A percentile compares a stretch with the other conserved stretches of the same genome.
Evolutionary conservation across 2,888 invertebrate genomes (phyloP).

Genomic region (Cryptus viduatorius): DNA sequence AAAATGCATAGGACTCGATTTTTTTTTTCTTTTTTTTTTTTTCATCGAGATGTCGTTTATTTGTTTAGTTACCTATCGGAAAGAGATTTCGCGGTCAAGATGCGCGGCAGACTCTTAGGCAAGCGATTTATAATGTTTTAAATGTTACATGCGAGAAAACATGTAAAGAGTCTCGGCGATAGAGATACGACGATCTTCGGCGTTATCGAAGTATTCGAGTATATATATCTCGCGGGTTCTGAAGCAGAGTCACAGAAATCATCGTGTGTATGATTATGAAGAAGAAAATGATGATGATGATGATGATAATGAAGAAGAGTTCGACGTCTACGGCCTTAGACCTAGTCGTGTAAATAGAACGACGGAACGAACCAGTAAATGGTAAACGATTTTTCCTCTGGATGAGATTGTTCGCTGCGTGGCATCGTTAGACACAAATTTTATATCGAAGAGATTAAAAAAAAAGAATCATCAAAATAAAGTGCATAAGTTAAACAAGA

Average conservation of each 20-base stretch:
- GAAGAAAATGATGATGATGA: slow-evolving; percentile 37
- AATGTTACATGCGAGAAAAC: slow-evolving; percentile 21
- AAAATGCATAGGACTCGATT: slow-evolving; percentile 29
- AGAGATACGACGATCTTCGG: slow-evolving; percentile 22
- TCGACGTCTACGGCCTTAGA: slow-evolving; percentile 83
- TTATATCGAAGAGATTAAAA: slow-evolving; percentile 84
- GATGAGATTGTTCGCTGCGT: slow-evolving; percentile 82
- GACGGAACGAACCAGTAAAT: slow-evolving; percentile 63
- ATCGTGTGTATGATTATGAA: slow-evolving; percentile 24
- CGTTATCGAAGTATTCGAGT: slow-evolving; percentile 17
- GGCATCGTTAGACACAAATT: slow-evolving; percentile 84
- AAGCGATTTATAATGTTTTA: slow-evolving; percentile 9
- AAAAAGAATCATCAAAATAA: slow-evolving; percentile 76
- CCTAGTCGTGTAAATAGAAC: slow-evolving; percentile 84
- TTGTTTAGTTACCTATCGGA: slow-evolving; percentile 21
- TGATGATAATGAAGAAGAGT: slow-evolving; percentile 50
- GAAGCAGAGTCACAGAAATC: slow-evolving; percentile 37
- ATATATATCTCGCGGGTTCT: slow-evolving; percentile 14
- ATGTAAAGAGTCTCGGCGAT: slow-evolving; percentile 16
- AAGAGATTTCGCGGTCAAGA: slow-evolving; percentile 10
- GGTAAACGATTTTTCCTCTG: slow-evolving; percentile 70
- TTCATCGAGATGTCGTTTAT: slow-evolving; percentile 21
- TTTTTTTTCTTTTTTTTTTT: slow-evolving; percentile 41
- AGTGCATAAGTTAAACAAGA: slow-evolving; percentile 67
- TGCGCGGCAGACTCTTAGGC: slow-evolving; percentile 13